These are phyloP conservation scores for Circaetus gallicus DNA, from an alignment of 2,113 vertebrate genomes.

Conservation along the genomic window DNA sequence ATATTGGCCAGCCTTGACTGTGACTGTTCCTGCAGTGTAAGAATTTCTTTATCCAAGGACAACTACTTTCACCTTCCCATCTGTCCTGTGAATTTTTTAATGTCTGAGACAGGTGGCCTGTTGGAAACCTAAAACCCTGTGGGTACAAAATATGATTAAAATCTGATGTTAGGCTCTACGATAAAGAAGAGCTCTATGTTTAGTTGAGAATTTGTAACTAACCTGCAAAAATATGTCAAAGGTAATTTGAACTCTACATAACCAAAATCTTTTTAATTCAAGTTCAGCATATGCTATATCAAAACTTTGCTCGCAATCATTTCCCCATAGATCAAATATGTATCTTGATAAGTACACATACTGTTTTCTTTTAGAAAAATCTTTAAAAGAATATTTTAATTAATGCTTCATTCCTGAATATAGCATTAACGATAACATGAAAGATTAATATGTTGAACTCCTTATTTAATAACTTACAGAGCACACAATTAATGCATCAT, in stretches of 20 bases:
- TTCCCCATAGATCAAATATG: constrained; percentile 45
- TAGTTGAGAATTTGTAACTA: constrained; percentile 73
- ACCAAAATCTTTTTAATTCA: constrained; percentile 70
- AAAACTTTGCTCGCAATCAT: constrained; percentile 55
- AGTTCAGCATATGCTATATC: constrained; percentile 63
- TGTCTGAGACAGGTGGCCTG: constrained; percentile 87
- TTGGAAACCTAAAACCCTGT: constrained; percentile 83
- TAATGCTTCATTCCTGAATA: constrained; percentile 52
- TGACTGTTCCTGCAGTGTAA: constrained; percentile 69
- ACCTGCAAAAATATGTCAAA: constrained; percentile 73
- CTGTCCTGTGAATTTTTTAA: constrained; percentile 87
- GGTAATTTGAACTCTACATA: constrained; percentile 69
- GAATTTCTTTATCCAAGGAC: constrained; percentile 87
- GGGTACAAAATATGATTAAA: constrained; percentile 90
- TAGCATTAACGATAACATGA: constrained; percentile 55
- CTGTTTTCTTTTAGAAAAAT: constrained; percentile 7
- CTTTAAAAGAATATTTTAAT: constrained; percentile 42
- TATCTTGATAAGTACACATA: neutral
- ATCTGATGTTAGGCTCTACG: constrained; percentile 77
- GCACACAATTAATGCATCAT: constrained; percentile 55
- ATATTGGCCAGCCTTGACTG: constrained; percentile 67
- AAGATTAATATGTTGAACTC: constrained; percentile 55
- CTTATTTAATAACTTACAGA: constrained; percentile 56
- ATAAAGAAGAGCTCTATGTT: constrained; percentile 77
- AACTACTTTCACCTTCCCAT: constrained; percentile 87